phyloP scores from a whole-genome alignment of 1,140 invertebrate genomes.

The Drosophila kanapiae region DNA sequence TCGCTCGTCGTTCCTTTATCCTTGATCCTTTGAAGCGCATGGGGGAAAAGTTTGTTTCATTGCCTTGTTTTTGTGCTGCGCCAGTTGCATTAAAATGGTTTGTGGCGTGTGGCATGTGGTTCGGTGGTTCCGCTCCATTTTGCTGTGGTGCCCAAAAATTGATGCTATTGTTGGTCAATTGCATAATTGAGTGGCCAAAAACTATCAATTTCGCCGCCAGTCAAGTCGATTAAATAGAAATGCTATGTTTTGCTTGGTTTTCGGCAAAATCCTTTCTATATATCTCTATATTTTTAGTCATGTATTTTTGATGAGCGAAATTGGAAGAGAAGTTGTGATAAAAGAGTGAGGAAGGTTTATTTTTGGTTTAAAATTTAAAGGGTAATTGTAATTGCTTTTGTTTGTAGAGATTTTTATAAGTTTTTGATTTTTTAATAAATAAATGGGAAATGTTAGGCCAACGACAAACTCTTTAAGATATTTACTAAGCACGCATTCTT shows the following conservation, averaged over 20 bases:
- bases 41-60: slow-evolving; percentile 15
- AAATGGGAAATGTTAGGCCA: not conserved
- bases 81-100: slow-evolving; percentile 18
- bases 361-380: too few relatives aligned
- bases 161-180: slow-evolving; percentile 43
- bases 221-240: slow-evolving; percentile 24
- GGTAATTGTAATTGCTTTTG: too few relatives aligned
- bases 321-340: not conserved
- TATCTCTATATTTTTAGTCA: not conserved
- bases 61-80: slow-evolving; percentile 13
- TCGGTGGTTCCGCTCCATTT: not conserved
- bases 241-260: not conserved
- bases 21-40: slow-evolving; percentile 7
- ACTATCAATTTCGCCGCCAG: slow-evolving; percentile 25
- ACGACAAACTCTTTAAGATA: too few relatives aligned
- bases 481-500: too few relatives aligned
- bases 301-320: slow-evolving; percentile 4
- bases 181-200: slow-evolving; percentile 60
- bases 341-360: too few relatives aligned
- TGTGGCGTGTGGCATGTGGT: slow-evolving; percentile 1
- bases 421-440: too few relatives aligned
- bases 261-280: not conserved
- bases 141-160: slow-evolving; percentile 5
- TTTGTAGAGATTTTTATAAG: too few relatives aligned
- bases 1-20: not conserved